Conservation (phyloP, 2,888 invertebrate species). For the Mesoligia furuncula region DNA sequence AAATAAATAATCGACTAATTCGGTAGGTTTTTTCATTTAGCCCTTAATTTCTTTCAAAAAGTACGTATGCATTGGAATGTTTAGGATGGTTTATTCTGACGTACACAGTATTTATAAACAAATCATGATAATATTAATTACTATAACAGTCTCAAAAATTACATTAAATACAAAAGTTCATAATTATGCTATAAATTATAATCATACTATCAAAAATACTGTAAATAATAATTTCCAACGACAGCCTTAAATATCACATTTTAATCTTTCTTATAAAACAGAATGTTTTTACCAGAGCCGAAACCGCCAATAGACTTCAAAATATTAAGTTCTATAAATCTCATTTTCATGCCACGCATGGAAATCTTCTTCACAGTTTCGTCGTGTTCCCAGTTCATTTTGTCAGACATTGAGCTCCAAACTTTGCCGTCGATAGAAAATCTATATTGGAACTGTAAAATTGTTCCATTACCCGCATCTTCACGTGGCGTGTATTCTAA, state of each 20-base stretch:
- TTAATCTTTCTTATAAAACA: slow-evolving; percentile 69
- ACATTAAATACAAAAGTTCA: slow-evolving; percentile 2
- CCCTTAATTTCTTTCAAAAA: not conserved
- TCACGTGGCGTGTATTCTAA: slow-evolving; percentile 80
- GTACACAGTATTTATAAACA: not conserved
- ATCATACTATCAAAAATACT: slow-evolving; percentile 12
- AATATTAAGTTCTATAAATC: slow-evolving; percentile 76
- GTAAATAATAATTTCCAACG: not conserved
- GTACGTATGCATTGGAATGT: not conserved
- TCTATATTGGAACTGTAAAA: slow-evolving; percentile 76
- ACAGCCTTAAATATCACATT: not conserved
- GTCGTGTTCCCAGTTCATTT: slow-evolving; percentile 72
- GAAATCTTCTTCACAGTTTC: slow-evolving; percentile 73
- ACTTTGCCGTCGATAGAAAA: slow-evolving; percentile 72
- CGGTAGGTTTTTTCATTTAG: not conserved
- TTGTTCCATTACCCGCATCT: slow-evolving; percentile 82
- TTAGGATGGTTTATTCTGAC: not conserved
- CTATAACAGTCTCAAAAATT: slow-evolving; percentile 15
- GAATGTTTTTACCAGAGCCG: slow-evolving; percentile 80
- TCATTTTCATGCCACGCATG: slow-evolving; percentile 70
- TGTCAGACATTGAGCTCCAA: slow-evolving; percentile 75
- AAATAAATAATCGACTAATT: slow-evolving; percentile 27
- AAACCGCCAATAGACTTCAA: slow-evolving; percentile 78
- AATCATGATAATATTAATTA: slow-evolving; percentile 8
- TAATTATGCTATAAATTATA: not conserved